Conservation (phyloP, 2,888 invertebrate genomes). For the Agonopterix alstromeriana region DNA sequence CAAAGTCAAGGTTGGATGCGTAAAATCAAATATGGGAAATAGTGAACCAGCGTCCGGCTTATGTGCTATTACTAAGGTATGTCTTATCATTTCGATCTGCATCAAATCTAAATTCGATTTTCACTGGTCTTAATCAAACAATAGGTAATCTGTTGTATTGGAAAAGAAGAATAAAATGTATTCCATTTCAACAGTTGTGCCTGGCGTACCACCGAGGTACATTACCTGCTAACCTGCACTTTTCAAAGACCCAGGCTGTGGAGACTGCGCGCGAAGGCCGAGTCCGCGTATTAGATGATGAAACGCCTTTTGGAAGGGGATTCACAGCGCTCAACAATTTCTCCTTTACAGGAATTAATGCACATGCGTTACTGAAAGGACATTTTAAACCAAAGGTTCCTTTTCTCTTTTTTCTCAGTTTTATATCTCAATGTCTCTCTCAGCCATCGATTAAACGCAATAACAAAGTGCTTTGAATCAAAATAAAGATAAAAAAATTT, state of each 20-base stretch:
- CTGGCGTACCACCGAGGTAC: constrained; percentile 33
- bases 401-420: no score
- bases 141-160: constrained; percentile 4
- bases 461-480: no score
- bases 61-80: constrained; percentile 74
- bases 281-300: constrained; percentile 30
- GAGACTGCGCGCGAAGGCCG: constrained; percentile 25
- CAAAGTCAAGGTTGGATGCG: constrained; percentile 67
- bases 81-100: background rate
- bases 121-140: constrained; percentile 26
- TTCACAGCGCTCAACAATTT: constrained; percentile 36
- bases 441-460: no score
- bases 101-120: background rate
- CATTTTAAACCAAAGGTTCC: constrained; percentile 38
- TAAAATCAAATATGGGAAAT: constrained; percentile 53
- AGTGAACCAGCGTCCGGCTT: constrained; percentile 48
- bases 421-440: no score
- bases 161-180: no score
- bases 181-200: constrained; percentile 23
- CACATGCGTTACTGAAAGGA: constrained; percentile 39
- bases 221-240: constrained; percentile 37
- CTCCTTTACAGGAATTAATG: constrained; percentile 34
- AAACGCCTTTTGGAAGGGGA: constrained; percentile 24
- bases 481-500: no score
- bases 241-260: constrained; percentile 25